A percentile compares a stretch with the other conserved stretches of the same genome.
Conservation (phyloP, 2,113 vertebrate genomes). For the Lepus americanus region DNA sequence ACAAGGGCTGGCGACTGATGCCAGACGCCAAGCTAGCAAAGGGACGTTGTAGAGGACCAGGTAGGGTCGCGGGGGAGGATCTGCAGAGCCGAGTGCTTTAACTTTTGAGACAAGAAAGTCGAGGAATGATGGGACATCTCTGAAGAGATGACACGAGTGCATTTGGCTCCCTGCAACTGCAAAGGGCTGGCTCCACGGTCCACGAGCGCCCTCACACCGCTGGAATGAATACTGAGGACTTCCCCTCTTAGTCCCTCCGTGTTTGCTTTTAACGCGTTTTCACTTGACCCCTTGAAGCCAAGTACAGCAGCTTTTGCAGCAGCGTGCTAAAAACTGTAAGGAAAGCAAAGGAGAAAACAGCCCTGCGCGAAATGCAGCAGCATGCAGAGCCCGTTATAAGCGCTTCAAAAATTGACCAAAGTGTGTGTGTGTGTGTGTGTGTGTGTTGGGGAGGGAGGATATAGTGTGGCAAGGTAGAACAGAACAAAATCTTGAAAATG, state of each 20-base stretch:
- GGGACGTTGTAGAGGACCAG: background rate
- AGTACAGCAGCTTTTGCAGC: conserved; percentile 61
- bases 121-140: conserved; percentile 80
- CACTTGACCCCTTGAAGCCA: conserved; percentile 65
- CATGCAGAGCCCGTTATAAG: conserved; percentile 23
- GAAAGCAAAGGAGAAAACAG: conserved; percentile 64
- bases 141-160: conserved; percentile 84
- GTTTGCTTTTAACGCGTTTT: conserved; percentile 75
- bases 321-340: conserved; percentile 54
- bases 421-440: too few relatives aligned
- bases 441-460: background rate
- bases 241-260: conserved; percentile 52
- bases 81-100: conserved; percentile 62
- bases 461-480: conserved; percentile 3
- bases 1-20: background rate
- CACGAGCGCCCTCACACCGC: conserved; percentile 83
- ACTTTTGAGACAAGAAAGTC: conserved; percentile 69
- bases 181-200: conserved; percentile 64
- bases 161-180: conserved; percentile 79
- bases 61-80: conserved; percentile 27
- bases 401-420: conserved; percentile 43
- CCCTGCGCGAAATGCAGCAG: conserved; percentile 7
- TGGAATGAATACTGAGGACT: conserved; percentile 79
- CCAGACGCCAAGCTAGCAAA: background rate
- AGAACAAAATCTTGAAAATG: conserved; percentile 59